Conservation (phyloP, 1,140 invertebrate species). For the Cydia pomonella region DNA sequence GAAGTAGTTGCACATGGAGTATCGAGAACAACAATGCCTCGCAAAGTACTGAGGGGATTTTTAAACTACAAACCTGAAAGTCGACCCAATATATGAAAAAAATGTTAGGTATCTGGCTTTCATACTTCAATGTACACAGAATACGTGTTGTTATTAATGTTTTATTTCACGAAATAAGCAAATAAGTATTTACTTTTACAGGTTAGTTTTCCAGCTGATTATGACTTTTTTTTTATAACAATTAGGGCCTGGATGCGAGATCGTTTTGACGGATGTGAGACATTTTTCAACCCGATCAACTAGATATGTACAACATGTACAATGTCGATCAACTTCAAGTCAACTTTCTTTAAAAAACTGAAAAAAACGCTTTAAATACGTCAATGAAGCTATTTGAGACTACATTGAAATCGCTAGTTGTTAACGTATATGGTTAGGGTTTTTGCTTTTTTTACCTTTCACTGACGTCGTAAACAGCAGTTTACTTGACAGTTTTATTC, state of each 20-base stretch:
- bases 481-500: slow-evolving; percentile 6
- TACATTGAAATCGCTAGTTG: not conserved
- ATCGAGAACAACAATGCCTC: slow-evolving; percentile 27
- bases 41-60: slow-evolving; percentile 24
- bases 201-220: slow-evolving; percentile 5
- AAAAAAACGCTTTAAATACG: not conserved
- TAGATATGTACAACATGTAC: too few relatives aligned
- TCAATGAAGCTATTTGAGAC: slow-evolving; percentile 3
- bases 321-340: too few relatives aligned
- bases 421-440: not conserved
- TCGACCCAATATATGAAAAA: slow-evolving; percentile 83
- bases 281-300: not conserved
- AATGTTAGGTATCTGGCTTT: slow-evolving; percentile 83
- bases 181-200: not conserved
- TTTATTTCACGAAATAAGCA: not conserved
- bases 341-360: not conserved
- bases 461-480: slow-evolving; percentile 9
- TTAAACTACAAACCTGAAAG: slow-evolving; percentile 78
- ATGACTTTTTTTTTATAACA: not conserved
- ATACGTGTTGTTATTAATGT: not conserved
- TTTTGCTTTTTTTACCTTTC: slow-evolving; percentile 9
- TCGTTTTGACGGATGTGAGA: not conserved
- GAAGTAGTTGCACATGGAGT: slow-evolving; percentile 13
- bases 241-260: too few relatives aligned
- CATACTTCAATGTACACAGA: slow-evolving; percentile 49